Evolutionary conservation across 2,888 invertebrate genomes (phyloP).

Genomic region (Drosophila lacicola): DNA sequence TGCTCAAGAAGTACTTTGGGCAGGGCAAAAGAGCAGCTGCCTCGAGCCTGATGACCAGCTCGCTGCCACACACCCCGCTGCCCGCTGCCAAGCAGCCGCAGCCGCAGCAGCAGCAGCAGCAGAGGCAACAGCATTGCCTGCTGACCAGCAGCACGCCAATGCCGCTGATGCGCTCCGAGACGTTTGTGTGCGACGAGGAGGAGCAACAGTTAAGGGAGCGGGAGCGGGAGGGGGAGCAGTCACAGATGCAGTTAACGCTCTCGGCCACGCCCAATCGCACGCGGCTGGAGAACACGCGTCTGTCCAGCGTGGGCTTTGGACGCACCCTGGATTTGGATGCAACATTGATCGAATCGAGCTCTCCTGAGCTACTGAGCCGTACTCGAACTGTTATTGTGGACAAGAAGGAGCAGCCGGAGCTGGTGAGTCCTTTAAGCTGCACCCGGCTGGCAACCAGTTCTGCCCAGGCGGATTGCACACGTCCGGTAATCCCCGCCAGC

Average conservation of each 20-base stretch:
- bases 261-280: conserved; percentile 1
- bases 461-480: conserved; percentile 8
- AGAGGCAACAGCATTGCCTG: conserved; percentile 29
- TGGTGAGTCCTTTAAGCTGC: not conserved
- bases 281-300: conserved; percentile 50
- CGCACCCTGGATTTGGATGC: conserved; percentile 49
- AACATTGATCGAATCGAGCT: not conserved
- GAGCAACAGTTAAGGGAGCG: conserved; percentile 45
- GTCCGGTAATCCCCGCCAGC: conserved; percentile 11
- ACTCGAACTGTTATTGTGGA: not conserved
- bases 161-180: conserved; percentile 82
- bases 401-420: not conserved
- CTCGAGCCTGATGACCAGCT: conserved; percentile 48
- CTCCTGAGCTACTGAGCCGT: conserved; percentile 3
- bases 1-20: conserved; percentile 80
- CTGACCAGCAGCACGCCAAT: conserved; percentile 63
- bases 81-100: conserved; percentile 48
- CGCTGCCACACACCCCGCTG: conserved; percentile 60
- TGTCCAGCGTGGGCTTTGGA: conserved; percentile 53
- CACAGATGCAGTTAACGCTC: conserved; percentile 4
- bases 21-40: conserved; percentile 29
- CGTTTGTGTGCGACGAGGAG: conserved; percentile 82
- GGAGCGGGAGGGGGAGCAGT: conserved; percentile 8
- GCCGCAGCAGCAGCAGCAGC: conserved; percentile 22
- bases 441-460: not conserved